Percentiles rank a stretch among this genome's conserved stretches.
These are phyloP conservation scores for Tenthredo livida DNA, from an alignment of 2,888 invertebrate genomes.

Conservation along the genomic window DNA sequence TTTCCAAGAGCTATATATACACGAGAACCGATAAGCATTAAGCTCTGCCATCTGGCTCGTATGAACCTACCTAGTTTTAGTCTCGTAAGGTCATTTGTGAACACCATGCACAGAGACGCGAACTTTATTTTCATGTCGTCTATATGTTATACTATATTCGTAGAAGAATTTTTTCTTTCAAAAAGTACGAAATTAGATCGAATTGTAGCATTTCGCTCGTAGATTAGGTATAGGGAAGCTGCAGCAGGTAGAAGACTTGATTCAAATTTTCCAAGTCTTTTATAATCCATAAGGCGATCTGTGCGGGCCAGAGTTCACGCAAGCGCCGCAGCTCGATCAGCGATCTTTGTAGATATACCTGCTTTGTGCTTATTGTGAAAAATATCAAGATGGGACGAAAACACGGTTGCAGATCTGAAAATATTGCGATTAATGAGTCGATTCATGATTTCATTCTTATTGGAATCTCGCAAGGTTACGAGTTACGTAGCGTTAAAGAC, in stretches of 20 bases:
- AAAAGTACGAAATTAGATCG: not conserved
- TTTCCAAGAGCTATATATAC: not conserved
- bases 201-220: not conserved
- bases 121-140: constrained; percentile 35
- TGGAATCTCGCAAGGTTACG: not conserved
- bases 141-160: not conserved
- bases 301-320: constrained; percentile 15
- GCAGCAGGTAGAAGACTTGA: not conserved
- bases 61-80: not conserved
- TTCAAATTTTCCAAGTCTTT: not conserved
- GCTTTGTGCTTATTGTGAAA: not conserved
- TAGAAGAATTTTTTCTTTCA: too few relatives aligned
- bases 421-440: not conserved
- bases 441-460: not conserved
- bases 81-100: constrained; percentile 33
- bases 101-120: constrained; percentile 24
- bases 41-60: constrained; percentile 40
- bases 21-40: constrained; percentile 19
- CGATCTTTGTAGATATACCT: not conserved
- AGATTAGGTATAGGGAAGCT: not conserved
- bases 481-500: not conserved
- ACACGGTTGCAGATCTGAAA: not conserved
- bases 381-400: not conserved
- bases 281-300: constrained; percentile 27
- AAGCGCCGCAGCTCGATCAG: constrained; percentile 13